Base-by-base conservation (phyloP, 1,140 invertebrate species). In the Drosophila simulans region DNA sequence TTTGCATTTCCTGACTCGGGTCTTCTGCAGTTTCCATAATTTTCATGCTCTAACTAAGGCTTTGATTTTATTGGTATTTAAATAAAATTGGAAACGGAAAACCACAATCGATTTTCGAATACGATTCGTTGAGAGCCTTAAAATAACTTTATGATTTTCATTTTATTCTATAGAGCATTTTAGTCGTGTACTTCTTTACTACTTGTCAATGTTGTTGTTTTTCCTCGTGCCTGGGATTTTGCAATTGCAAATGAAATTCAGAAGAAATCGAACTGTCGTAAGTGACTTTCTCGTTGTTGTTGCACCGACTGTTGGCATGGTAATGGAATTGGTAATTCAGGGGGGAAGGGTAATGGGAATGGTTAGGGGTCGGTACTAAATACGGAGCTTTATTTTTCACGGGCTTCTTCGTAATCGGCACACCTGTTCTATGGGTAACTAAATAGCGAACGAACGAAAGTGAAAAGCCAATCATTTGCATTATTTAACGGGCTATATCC, bases 1-100 rank as follows among this genome's bases (percentile, higher is more conserved):
- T 88, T 89, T 88, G 84, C 83, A 88, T 88, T 88, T 88, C 83
- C 83, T 80, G 80, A 80, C 76, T 88, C 22, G 56, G 12, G n/a
- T 15, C 37, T 60, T 55, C 54, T 43, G 10, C 43, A 46, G 45
- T 37, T 11, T 11, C 3, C 39, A 43, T 56, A 10, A 17, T 15
- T 39, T 43, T 52, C 52, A 63, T 63, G 45, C 37, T 63, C 48
- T 66, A 4, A 27, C 15, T 11, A 34, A 13, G 5, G 17, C 10
- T 37, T 35, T n/a, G 0, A 37, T 4, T 10, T 17, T 20, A 10
- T 3, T 13, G 25, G 1, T 27, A 27, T 2, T 31, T 8, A 31
- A 31, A 8, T 0, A 31, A 31, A 31, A 31, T 31, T 31, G 31
- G 31, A 31, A 31, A 10, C 7, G 31, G 8, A 31, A 31, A 31